A percentile compares a stretch with the other conserved stretches of the same genome.
phyloP scores from a whole-genome alignment of 2,797 vertebrate genomes.

The Triplophysa yarkandensis region DNA sequence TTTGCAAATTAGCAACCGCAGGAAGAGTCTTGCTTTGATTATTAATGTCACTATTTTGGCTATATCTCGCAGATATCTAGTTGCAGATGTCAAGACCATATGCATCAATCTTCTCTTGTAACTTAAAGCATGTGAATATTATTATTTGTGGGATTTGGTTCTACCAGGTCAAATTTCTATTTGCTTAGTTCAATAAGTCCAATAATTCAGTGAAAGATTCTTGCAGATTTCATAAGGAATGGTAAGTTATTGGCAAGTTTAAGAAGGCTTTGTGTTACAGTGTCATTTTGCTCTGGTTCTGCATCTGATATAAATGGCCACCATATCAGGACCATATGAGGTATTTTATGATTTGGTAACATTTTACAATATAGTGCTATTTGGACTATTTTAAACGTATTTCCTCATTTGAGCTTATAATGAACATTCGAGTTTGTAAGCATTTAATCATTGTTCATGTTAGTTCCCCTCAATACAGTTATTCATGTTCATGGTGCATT shows the following conservation, averaged over 20 bases:
- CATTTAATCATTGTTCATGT: no score
- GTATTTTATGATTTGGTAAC: no score
- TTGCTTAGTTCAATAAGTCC: background rate
- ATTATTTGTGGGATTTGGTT: conserved; percentile 74
- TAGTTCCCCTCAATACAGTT: no score
- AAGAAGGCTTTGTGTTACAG: background rate
- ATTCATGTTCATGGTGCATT: no score
- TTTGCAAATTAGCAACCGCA: conserved; percentile 36
- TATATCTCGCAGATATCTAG: conserved; percentile 59
- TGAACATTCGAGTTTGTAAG: no score
- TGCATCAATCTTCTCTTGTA: conserved; percentile 57
- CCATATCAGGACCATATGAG: no score
- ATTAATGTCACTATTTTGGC: conserved; percentile 47
- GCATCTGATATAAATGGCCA: no score
- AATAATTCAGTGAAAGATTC: background rate
- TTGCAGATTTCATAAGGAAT: conserved; percentile 9
- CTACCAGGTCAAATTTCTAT: background rate
- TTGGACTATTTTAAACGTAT: no score
- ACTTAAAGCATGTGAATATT: conserved; percentile 56
- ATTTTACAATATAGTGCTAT: no score
- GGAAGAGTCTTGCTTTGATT: conserved; percentile 42
- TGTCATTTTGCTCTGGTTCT: background rate
- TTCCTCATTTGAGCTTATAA: no score
- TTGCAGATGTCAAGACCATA: conserved; percentile 55
- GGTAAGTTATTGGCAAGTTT: background rate